Percentiles rank a stretch among this genome's conserved stretches.
Conservation (phyloP, 2,888 invertebrate species). For the Azorinus chamasolen region DNA sequence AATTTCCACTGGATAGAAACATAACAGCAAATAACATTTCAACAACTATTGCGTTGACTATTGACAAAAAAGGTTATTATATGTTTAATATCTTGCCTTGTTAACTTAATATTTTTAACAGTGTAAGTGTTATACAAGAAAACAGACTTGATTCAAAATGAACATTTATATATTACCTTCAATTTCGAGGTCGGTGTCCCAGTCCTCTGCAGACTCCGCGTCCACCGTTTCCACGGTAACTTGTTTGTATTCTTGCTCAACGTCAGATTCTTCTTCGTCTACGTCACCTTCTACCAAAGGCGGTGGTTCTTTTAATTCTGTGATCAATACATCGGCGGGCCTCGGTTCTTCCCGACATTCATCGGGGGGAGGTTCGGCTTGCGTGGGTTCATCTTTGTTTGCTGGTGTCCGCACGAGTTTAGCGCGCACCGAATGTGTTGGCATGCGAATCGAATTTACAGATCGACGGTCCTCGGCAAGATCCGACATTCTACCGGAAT, state of each 20-base stretch:
- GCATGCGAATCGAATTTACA: slow-evolving; percentile 56
- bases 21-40: too few relatives aligned
- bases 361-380: slow-evolving; percentile 19
- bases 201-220: slow-evolving; percentile 58
- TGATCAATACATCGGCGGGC: slow-evolving; percentile 67
- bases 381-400: slow-evolving; percentile 42
- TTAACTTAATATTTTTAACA: too few relatives aligned
- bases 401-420: slow-evolving; percentile 69
- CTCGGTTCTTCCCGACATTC: slow-evolving; percentile 28
- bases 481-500: slow-evolving; percentile 48
- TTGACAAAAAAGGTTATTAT: too few relatives aligned
- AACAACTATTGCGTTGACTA: too few relatives aligned
- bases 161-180: slow-evolving; percentile 66
- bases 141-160: too few relatives aligned
- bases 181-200: slow-evolving; percentile 73
- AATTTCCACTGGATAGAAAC: too few relatives aligned
- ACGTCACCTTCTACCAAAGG: slow-evolving; percentile 50
- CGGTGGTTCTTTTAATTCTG: slow-evolving; percentile 65
- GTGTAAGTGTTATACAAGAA: too few relatives aligned
- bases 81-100: too few relatives aligned
- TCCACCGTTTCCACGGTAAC: slow-evolving; percentile 62
- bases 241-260: slow-evolving; percentile 62
- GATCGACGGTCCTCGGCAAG: slow-evolving; percentile 31
- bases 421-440: slow-evolving; percentile 62
- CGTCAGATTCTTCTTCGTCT: slow-evolving; percentile 52